phyloP scores from a whole-genome alignment of 2,113 vertebrate genomes.

The Bubo scandiacus region DNA sequence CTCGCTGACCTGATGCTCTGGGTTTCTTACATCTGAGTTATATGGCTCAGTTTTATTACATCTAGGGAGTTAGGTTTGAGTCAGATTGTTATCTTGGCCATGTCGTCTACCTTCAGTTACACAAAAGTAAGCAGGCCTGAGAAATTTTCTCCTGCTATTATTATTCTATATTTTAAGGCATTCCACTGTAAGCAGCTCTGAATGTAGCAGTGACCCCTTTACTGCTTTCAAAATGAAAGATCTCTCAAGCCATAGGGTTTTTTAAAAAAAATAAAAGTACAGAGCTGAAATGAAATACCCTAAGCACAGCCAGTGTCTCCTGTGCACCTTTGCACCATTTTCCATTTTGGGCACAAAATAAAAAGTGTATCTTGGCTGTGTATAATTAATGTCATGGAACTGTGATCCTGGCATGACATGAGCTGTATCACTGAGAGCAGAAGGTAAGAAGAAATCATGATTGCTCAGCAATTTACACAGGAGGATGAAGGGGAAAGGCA shows the following conservation, averaged over 20 bases:
- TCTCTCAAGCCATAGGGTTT: neutral
- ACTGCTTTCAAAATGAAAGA: slow-evolving; percentile 55
- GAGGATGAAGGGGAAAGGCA: slow-evolving; percentile 61
- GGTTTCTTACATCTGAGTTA: neutral
- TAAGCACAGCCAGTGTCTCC: neutral
- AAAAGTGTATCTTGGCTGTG: slow-evolving; percentile 48
- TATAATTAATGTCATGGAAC: slow-evolving; percentile 77
- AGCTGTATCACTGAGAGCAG: slow-evolving; percentile 66
- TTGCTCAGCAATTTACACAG: slow-evolving; percentile 71
- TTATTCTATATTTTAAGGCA: slow-evolving; percentile 33
- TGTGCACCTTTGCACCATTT: slow-evolving; percentile 39
- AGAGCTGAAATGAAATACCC: slow-evolving; percentile 49
- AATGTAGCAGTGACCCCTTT: slow-evolving; percentile 28
- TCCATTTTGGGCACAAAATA: slow-evolving; percentile 38
- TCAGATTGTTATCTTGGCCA: neutral
- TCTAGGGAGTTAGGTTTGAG: neutral
- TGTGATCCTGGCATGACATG: slow-evolving; percentile 65
- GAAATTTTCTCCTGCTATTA: neutral
- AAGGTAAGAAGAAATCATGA: slow-evolving; percentile 70
- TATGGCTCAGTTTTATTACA: neutral
- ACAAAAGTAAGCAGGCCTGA: neutral
- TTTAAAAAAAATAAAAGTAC: neutral
- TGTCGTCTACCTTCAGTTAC: neutral
- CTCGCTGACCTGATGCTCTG: neutral
- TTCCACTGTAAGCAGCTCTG: slow-evolving; percentile 9